These are phyloP conservation scores for Drosophila repletoides DNA, from an alignment of 1,140 invertebrate genomes.

Conservation along the genomic window DNA sequence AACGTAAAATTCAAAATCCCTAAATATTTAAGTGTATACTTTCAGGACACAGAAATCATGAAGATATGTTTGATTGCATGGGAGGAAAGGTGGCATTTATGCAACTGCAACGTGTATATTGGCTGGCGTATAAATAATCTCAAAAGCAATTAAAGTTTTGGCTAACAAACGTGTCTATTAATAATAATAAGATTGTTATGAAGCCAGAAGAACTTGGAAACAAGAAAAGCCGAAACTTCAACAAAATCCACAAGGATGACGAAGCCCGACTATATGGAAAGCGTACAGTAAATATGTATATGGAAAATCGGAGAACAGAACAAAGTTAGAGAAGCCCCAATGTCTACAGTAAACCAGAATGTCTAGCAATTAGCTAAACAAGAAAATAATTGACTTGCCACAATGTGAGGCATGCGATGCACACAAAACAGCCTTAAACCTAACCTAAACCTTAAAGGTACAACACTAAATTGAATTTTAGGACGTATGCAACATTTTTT, in stretches of 20 bases:
- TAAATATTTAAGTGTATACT: no score
- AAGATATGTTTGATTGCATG: no score
- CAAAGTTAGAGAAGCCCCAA: conserved; percentile 17
- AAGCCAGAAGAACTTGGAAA: background rate
- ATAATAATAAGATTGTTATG: conserved; percentile 45
- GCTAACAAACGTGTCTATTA: conserved; percentile 46
- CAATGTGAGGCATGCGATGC: conserved; percentile 25
- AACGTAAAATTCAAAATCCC: no score
- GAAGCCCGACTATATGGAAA: conserved; percentile 10
- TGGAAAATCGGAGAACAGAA: conserved; percentile 4
- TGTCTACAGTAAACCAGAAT: conserved; percentile 67
- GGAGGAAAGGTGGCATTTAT: no score
- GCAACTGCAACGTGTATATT: no score
- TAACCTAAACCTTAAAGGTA: conserved; percentile 48
- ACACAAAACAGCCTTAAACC: background rate
- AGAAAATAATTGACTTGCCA: conserved; percentile 75
- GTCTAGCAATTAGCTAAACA: conserved; percentile 75
- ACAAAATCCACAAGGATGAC: conserved; percentile 23
- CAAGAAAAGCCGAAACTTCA: conserved; percentile 37
- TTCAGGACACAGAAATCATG: no score
- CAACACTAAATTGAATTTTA: conserved; percentile 59
- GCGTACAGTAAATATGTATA: conserved; percentile 2
- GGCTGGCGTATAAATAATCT: no score
- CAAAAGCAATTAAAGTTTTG: conserved; percentile 28
- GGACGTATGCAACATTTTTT: conserved; percentile 66